phyloP scores from a whole-genome alignment of 1,140 invertebrate genomes.

The Adoxophyes honmai region DNA sequence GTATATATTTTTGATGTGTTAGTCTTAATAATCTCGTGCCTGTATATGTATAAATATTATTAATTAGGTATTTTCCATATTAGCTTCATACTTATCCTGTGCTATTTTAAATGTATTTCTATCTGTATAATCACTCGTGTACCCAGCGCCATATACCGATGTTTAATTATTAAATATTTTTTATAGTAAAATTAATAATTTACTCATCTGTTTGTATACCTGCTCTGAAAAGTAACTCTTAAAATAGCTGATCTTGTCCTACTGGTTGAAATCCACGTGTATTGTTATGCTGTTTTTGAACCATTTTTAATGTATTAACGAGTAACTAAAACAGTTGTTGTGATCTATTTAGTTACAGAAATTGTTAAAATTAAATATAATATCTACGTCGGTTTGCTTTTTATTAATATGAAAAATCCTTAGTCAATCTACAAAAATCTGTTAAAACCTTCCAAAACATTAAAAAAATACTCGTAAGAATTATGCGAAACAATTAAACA shows the following conservation, averaged over 20 bases:
- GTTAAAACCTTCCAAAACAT: too few species aligned
- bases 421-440: too few species aligned
- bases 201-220: too few species aligned
- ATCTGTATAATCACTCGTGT: conserved; percentile 21
- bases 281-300: conserved; percentile 2
- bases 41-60: conserved; percentile 37
- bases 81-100: conserved; percentile 21
- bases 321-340: conserved; percentile 42
- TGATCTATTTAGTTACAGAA: conserved; percentile 50
- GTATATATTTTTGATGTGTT: conserved; percentile 26
- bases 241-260: too few species aligned
- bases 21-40: conserved; percentile 35
- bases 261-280: neutral
- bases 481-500: too few species aligned
- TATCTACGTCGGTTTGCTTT: conserved; percentile 24
- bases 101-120: conserved; percentile 19
- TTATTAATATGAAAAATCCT: neutral
- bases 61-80: conserved; percentile 26
- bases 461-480: too few species aligned
- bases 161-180: neutral
- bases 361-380: conserved; percentile 66
- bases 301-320: conserved; percentile 6
- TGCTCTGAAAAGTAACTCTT: too few species aligned
- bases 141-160: neutral
- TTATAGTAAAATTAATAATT: too few species aligned